phyloP scores from a whole-genome alignment of 2,113 vertebrate species.

The Lampris incognitus region DNA sequence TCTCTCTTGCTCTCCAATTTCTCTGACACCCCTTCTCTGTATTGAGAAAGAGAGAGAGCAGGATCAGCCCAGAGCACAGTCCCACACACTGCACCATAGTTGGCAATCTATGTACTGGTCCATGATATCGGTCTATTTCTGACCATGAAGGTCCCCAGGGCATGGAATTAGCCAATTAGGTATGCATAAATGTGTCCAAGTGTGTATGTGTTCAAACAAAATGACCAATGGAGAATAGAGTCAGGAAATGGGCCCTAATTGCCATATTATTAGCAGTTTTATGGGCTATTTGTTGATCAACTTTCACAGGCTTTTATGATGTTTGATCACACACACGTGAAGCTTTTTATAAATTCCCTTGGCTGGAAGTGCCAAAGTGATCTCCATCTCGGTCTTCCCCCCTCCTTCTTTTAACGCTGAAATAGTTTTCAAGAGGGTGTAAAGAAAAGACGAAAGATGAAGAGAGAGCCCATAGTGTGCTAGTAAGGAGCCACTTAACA shows the following conservation, averaged over 20 bases:
- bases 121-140: constrained; percentile 49
- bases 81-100: constrained; percentile 29
- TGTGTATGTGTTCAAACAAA: constrained; percentile 65
- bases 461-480: constrained; percentile 48
- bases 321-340: constrained; percentile 52
- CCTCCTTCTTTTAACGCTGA: constrained; percentile 40
- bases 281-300: constrained; percentile 67
- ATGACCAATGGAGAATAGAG: constrained; percentile 62
- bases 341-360: constrained; percentile 31
- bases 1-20: constrained; percentile 17
- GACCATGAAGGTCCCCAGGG: constrained; percentile 52
- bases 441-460: constrained; percentile 60
- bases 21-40: background rate
- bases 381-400: constrained; percentile 4
- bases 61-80: constrained; percentile 8
- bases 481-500: constrained; percentile 75
- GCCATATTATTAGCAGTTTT: constrained; percentile 67
- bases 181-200: constrained; percentile 64
- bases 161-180: constrained; percentile 68
- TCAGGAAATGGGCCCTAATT: constrained; percentile 72
- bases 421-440: constrained; percentile 49
- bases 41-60: constrained; percentile 7
- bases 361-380: constrained; percentile 38
- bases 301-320: constrained; percentile 46
- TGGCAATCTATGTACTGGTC: constrained; percentile 33